phyloP scores from a whole-genome alignment of 2,113 vertebrate genomes.

The Thymallus thymallus region DNA sequence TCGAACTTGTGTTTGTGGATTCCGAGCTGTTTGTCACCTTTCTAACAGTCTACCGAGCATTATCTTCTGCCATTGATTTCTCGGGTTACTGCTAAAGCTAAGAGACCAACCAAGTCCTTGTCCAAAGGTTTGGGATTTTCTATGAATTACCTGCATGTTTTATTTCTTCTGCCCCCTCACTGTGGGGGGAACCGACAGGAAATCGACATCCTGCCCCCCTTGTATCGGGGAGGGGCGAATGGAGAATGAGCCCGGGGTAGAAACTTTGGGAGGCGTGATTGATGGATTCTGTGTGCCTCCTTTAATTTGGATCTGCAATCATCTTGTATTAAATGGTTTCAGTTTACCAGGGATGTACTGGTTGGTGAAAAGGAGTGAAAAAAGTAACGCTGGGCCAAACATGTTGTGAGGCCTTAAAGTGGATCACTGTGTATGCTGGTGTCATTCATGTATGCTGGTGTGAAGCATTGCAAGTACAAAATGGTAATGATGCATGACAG shows the following conservation, averaged over 20 bases:
- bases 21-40: too few relatives aligned
- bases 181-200: conserved; percentile 35
- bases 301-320: conserved; percentile 58
- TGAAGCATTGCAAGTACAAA: too few relatives aligned
- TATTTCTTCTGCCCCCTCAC: too few relatives aligned
- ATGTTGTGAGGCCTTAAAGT: too few relatives aligned
- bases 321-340: conserved; percentile 41
- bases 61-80: too few relatives aligned
- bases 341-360: too few relatives aligned
- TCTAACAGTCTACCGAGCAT: too few relatives aligned
- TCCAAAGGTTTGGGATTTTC: conserved; percentile 32
- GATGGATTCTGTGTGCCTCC: conserved; percentile 36
- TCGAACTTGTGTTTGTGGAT: too few relatives aligned
- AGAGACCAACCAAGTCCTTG: conserved; percentile 32
- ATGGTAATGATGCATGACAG: too few relatives aligned
- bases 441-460: conserved; percentile 13
- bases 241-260: conserved; percentile 29
- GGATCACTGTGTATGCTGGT: neutral
- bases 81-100: too few relatives aligned
- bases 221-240: neutral
- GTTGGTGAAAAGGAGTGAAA: too few relatives aligned
- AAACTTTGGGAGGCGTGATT: conserved; percentile 34
- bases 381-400: too few relatives aligned
- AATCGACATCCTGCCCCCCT: conserved; percentile 29
- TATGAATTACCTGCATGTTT: conserved; percentile 15